phyloP scores from a whole-genome alignment of 2,888 invertebrate species.

The Lasioglossum marginatum region DNA sequence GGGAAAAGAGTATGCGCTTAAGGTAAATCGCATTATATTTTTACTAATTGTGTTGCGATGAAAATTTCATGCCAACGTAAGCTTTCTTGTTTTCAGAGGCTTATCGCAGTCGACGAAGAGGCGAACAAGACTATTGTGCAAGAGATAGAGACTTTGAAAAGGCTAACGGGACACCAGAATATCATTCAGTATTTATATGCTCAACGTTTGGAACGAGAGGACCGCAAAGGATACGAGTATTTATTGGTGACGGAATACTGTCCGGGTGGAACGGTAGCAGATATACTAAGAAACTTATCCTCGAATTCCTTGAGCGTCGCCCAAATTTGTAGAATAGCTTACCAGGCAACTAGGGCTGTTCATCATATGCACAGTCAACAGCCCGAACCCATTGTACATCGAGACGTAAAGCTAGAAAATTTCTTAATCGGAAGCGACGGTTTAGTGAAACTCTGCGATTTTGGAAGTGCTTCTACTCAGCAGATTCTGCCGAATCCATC shows the following conservation, averaged over 20 bases:
- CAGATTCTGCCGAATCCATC: slow-evolving; percentile 92
- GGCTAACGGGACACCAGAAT: slow-evolving; percentile 95
- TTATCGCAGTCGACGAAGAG: slow-evolving; percentile 93
- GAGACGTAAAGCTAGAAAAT: slow-evolving; percentile 98
- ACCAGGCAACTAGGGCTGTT: slow-evolving; percentile 95
- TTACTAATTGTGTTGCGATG: slow-evolving; percentile 39
- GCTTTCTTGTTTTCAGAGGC: slow-evolving; percentile 85
- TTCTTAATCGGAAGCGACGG: slow-evolving; percentile 94
- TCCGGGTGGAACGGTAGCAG: slow-evolving; percentile 87
- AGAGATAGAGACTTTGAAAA: slow-evolving; percentile 94
- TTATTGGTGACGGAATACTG: slow-evolving; percentile 97
- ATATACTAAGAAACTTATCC: slow-evolving; percentile 77
- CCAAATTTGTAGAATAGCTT: slow-evolving; percentile 93
- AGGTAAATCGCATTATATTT: slow-evolving; percentile 86
- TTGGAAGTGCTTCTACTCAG: slow-evolving; percentile 97
- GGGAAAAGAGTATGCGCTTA: slow-evolving; percentile 96
- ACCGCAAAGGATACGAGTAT: slow-evolving; percentile 88
- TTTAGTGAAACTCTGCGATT: slow-evolving; percentile 97
- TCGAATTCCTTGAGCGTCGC: slow-evolving; percentile 87
- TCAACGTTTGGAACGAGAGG: slow-evolving; percentile 82
- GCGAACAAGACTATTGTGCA: slow-evolving; percentile 92
- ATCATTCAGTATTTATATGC: slow-evolving; percentile 96
- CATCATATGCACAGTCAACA: slow-evolving; percentile 96
- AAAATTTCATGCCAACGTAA: background rate
- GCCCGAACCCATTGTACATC: slow-evolving; percentile 95